Evolutionary conservation across 2,113 vertebrate species (phyloP).

Genomic region (Aythya baeri): DNA sequence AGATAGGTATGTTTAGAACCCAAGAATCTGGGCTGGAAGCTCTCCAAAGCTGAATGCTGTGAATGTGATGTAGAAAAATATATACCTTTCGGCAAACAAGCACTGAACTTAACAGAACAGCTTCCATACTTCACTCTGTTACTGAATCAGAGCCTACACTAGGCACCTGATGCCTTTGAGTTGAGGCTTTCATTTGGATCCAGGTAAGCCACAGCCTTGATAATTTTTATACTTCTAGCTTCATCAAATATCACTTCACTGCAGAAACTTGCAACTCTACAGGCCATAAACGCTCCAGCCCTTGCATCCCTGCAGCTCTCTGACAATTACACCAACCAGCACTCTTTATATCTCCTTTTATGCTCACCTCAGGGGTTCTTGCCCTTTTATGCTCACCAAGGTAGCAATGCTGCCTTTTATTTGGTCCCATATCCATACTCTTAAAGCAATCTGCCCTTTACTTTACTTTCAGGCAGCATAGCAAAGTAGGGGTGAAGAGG

Average conservation of each 20-base stretch:
- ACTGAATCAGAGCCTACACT: not conserved
- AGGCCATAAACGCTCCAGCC: not conserved
- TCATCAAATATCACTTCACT: not conserved
- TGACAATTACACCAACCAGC: not conserved
- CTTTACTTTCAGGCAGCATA: not conserved
- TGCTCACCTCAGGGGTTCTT: slow-evolving; percentile 20
- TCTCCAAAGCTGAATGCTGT: not conserved
- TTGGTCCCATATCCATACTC: not conserved
- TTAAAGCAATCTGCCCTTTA: slow-evolving; percentile 26
- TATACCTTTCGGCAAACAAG: not conserved
- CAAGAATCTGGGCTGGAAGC: not conserved
- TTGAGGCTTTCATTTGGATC: not conserved
- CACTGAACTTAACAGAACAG: not conserved
- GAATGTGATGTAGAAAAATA: not conserved
- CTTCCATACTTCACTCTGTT: not conserved
- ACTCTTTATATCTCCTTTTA: slow-evolving; percentile 32
- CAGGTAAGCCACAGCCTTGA: not conserved
- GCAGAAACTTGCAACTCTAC: not conserved
- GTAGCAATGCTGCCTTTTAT: not conserved
- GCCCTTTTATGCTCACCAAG: slow-evolving; percentile 1
- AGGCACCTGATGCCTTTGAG: not conserved
- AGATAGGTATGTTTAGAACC: not conserved
- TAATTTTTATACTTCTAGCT: not conserved
- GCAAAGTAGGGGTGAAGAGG: not conserved
- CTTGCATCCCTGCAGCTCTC: not conserved